phyloP scores from a whole-genome alignment of 2,113 vertebrate genomes.

The Lepisosteus oculatus region DNA sequence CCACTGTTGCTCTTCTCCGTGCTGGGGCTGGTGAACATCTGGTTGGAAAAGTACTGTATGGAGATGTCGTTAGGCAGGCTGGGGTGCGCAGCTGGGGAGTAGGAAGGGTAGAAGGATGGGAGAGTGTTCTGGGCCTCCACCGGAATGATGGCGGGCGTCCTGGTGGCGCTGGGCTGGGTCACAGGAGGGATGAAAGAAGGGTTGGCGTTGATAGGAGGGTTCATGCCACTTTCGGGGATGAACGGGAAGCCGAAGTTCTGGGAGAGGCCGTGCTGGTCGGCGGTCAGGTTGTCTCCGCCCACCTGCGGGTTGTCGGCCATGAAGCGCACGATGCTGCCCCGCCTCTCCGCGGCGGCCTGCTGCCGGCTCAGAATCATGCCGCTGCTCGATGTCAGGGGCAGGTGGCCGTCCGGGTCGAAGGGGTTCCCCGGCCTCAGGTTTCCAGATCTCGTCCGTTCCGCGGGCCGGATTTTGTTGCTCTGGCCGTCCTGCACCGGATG shows the following conservation, averaged over 20 bases:
- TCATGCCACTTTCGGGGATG: conserved; percentile 91
- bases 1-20: conserved; percentile 83
- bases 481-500: conserved; percentile 77
- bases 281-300: conserved; percentile 73
- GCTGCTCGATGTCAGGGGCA: conserved; percentile 75
- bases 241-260: conserved; percentile 96
- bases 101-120: conserved; percentile 92
- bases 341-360: conserved; percentile 77
- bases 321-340: conserved; percentile 89
- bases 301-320: conserved; percentile 88
- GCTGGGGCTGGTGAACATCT: conserved; percentile 93
- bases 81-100: conserved; percentile 95
- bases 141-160: conserved; percentile 86
- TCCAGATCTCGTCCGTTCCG: conserved; percentile 80
- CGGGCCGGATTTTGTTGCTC: conserved; percentile 79
- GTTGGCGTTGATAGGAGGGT: conserved; percentile 90
- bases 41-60: conserved; percentile 94
- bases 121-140: conserved; percentile 92
- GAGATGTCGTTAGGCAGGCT: conserved; percentile 92
- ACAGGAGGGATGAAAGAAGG: conserved; percentile 91
- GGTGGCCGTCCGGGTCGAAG: conserved; percentile 85
- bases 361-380: conserved; percentile 87
- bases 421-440: conserved; percentile 81
- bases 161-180: conserved; percentile 81
- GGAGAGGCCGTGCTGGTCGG: conserved; percentile 84